These are phyloP conservation scores for Folsomia manolachei DNA, from an alignment of 2,888 invertebrate genomes.

Conservation along the genomic window DNA sequence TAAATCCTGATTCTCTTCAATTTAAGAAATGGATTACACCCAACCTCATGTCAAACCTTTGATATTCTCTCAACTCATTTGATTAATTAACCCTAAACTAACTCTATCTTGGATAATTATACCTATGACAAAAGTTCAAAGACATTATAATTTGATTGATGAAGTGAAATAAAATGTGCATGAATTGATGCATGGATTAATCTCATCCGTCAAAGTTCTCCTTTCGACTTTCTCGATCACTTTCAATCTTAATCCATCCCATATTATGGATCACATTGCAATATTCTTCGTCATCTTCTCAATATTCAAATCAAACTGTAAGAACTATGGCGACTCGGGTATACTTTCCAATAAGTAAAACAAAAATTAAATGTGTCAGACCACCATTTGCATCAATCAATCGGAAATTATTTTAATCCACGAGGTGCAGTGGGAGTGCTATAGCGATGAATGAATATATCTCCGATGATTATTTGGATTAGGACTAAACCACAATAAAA, in stretches of 20 bases:
- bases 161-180: conserved; percentile 1
- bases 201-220: conserved; percentile 1
- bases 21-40: no score
- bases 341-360: not conserved
- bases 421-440: no score
- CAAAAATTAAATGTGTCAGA: no score
- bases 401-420: conserved; percentile 3
- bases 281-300: no score
- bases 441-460: no score
- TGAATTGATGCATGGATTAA: not conserved
- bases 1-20: no score
- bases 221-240: conserved; percentile 2
- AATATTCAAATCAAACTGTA: not conserved
- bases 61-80: no score
- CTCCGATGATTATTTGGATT: conserved; percentile 2
- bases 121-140: no score
- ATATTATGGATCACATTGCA: not conserved
- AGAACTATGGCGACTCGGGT: not conserved
- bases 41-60: no score
- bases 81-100: no score
- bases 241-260: no score
- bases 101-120: no score
- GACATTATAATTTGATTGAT: conserved; percentile 10
- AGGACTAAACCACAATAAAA: not conserved
- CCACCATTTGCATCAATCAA: not conserved